Base-by-base conservation (phyloP, 1,140 invertebrate species). In the Drosophila subobscura region DNA sequence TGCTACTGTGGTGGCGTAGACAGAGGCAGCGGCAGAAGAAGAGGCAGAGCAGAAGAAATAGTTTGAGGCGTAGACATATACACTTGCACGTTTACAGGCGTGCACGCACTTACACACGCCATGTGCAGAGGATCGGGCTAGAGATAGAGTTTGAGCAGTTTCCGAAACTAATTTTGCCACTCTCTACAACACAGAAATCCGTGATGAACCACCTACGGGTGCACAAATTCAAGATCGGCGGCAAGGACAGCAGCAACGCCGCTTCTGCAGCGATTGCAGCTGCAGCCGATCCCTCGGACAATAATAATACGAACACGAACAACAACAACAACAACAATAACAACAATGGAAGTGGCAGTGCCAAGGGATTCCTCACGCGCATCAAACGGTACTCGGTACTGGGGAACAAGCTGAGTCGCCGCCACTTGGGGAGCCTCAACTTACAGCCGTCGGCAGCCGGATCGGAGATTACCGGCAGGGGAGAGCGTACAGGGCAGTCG, bases 321-420 rank as follows among this genome's bases (percentile, higher is more conserved):
- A 61, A 50, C 23, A 72, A 49, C 29, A 61, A 51, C 22, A 75
- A 72, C 14, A 72, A 61, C 14, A 70, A 55, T 22, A 41, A 33
- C 2, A 51, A 22, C 5, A 37, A 37, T 37, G 33, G 33, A 37
- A 37, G 33, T 4, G 49, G 49, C 27, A 77, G 58, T 33, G 73
- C 65, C 46, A 86, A 65, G n/a, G 63, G 90, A 8, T 78, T 91
- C 3, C 65, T 91, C 0, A 91, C 80, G 5, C 64, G 91, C 45
- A 85, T 91, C 27, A 91, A 91, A 61, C 88, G 91, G 1, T 91
- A 91, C 51, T 91, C 90, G 20, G 88, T 77, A 20, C 67, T 91
- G 20, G 86, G 89, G 29, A 80, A 84, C 50, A 83, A 83, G 25
- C 76, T 91, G 22, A 74, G 77, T 57, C 77, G 81, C n/a, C 88